Evolutionary conservation across 2,888 invertebrate species (phyloP).

Genomic region (Cheilosia urbana): DNA sequence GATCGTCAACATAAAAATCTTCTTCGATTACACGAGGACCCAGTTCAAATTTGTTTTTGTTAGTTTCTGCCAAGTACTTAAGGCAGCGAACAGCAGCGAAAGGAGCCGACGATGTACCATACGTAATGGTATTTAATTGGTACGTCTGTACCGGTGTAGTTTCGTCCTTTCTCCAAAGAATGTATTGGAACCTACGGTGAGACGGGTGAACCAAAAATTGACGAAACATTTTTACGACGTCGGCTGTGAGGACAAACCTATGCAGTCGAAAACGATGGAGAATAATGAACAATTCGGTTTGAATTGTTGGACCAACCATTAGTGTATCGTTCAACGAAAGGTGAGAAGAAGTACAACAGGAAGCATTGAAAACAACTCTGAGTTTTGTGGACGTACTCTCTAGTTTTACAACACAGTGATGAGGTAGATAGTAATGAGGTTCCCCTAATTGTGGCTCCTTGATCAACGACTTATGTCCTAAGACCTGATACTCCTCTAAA

Average conservation of each 20-base stretch:
- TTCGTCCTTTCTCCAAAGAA: too few species aligned
- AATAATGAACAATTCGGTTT: slow-evolving; percentile 39
- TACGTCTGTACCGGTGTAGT: too few species aligned
- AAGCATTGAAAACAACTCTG: not conserved
- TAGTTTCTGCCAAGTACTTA: slow-evolving; percentile 14
- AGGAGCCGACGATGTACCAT: slow-evolving; percentile 1
- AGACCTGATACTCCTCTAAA: slow-evolving; percentile 45
- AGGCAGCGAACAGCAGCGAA: not conserved
- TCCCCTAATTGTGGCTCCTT: not conserved
- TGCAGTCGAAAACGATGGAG: slow-evolving; percentile 59
- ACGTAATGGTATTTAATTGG: not conserved
- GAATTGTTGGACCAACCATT: slow-evolving; percentile 35
- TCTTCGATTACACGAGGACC: not conserved
- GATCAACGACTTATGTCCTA: slow-evolving; percentile 37
- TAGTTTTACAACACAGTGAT: slow-evolving; percentile 2
- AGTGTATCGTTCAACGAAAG: not conserved
- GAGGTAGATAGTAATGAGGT: slow-evolving; percentile 7
- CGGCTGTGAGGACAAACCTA: slow-evolving; percentile 41
- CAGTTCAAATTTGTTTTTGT: not conserved
- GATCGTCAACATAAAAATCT: slow-evolving; percentile 38
- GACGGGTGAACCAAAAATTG: slow-evolving; percentile 47
- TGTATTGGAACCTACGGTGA: slow-evolving; percentile 20
- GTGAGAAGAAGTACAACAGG: not conserved
- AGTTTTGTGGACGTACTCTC: slow-evolving; percentile 1
- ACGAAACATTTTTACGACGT: slow-evolving; percentile 70